phyloP scores from a whole-genome alignment of 2,888 invertebrate species.

The Horisme vitalbata region DNA sequence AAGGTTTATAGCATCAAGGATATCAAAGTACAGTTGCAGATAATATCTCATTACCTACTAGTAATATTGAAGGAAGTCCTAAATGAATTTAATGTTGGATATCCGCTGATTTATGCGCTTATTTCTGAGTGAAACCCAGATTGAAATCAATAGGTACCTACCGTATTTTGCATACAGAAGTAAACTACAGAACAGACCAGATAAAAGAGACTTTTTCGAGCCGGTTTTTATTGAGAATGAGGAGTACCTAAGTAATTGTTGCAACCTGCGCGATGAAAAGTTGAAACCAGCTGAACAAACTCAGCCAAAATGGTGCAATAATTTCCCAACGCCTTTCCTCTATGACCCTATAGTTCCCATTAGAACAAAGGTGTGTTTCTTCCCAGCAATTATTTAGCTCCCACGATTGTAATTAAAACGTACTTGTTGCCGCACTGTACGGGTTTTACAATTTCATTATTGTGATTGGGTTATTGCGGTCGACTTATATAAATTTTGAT shows the following conservation, averaged over 20 bases:
- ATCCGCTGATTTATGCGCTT: slow-evolving; percentile 22
- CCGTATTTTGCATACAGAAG: background rate
- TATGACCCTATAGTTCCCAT: slow-evolving; percentile 49
- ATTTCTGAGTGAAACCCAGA: slow-evolving; percentile 7
- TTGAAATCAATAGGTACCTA: background rate
- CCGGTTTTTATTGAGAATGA: too few species aligned
- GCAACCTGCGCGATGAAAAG: background rate
- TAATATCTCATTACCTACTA: slow-evolving; percentile 22
- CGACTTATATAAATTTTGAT: slow-evolving; percentile 6
- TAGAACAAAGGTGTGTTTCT: slow-evolving; percentile 52
- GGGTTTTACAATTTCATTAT: slow-evolving; percentile 25
- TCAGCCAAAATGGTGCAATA: slow-evolving; percentile 18
- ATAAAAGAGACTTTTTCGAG: too few species aligned
- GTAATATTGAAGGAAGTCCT: slow-evolving; percentile 27
- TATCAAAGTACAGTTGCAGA: slow-evolving; percentile 25
- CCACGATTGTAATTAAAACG: slow-evolving; percentile 62
- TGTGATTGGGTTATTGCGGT: slow-evolving; percentile 13
- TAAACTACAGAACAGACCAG: too few species aligned
- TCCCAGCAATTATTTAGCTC: slow-evolving; percentile 61
- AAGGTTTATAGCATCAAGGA: slow-evolving; percentile 18
- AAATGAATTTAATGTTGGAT: slow-evolving; percentile 19
- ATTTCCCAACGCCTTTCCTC: slow-evolving; percentile 46
- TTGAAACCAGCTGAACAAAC: slow-evolving; percentile 5
- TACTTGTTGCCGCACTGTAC: slow-evolving; percentile 22
- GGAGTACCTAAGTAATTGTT: too few species aligned